Percentiles rank a stretch among this genome's conserved stretches.
phyloP scores from a whole-genome alignment of 1,140 invertebrate species.

The Rhyacophila brunnea region DNA sequence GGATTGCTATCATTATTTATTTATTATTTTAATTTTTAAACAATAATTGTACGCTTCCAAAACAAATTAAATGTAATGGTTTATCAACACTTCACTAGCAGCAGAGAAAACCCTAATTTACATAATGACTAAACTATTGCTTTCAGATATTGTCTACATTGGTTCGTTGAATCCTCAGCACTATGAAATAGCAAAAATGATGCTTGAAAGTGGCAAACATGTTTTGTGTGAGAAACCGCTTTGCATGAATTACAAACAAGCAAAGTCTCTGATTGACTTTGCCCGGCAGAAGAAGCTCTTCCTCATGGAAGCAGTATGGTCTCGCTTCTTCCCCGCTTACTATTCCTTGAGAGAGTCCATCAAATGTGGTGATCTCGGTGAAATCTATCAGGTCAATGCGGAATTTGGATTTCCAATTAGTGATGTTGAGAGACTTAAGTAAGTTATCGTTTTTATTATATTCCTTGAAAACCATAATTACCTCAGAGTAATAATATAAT shows the following conservation, averaged over 20 bases:
- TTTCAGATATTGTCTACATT: conserved; percentile 77
- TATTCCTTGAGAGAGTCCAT: conserved; percentile 62
- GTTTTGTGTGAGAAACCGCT: conserved; percentile 85
- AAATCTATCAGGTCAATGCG: conserved; percentile 65
- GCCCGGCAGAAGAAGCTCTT: conserved; percentile 68
- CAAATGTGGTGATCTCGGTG: conserved; percentile 64
- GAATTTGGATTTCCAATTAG: conserved; percentile 65
- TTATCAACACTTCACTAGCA: too few species aligned
- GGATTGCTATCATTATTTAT: too few species aligned
- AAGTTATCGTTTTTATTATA: conserved; percentile 34
- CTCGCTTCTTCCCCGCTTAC: conserved; percentile 76
- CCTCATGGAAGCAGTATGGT: conserved; percentile 86
- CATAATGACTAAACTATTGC: background rate
- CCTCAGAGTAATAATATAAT: too few species aligned
- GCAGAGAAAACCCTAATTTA: background rate
- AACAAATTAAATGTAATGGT: too few species aligned
- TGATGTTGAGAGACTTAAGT: conserved; percentile 62
- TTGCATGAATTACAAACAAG: conserved; percentile 68
- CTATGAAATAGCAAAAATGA: conserved; percentile 63
- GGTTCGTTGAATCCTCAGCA: conserved; percentile 71
- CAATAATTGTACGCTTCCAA: too few species aligned
- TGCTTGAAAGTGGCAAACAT: conserved; percentile 74
- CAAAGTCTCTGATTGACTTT: conserved; percentile 58
- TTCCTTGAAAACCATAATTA: too few species aligned
- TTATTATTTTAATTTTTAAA: too few species aligned